Conservation (phyloP, 2,888 invertebrate species). For the Limnephilus auricula region DNA sequence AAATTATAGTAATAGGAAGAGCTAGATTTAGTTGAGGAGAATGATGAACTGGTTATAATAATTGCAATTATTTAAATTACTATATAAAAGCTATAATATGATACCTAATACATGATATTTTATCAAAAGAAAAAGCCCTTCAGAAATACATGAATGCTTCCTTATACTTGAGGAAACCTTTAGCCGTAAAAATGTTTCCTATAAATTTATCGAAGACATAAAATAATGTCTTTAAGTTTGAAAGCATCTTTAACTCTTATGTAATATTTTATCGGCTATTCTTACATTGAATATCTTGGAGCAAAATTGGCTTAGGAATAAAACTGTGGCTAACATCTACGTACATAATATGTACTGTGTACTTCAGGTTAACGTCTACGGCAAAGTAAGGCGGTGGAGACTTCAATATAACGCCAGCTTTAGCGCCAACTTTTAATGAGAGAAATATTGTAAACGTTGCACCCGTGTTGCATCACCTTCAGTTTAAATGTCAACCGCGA, state of each 20-base stretch:
- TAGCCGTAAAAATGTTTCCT: not conserved
- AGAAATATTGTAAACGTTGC: not conserved
- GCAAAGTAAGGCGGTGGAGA: not conserved
- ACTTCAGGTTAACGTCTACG: not conserved
- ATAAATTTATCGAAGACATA: not conserved
- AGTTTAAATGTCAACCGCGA: not conserved
- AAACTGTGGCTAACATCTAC: not conserved
- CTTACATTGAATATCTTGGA: not conserved
- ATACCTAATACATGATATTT: no score
- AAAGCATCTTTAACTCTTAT: not conserved
- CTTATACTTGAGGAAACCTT: not conserved
- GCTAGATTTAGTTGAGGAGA: no score
- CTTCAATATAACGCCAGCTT: not conserved
- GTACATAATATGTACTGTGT: no score
- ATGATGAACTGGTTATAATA: not conserved
- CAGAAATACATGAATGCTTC: not conserved
- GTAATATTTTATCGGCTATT: not conserved
- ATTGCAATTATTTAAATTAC: not conserved
- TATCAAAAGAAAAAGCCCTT: not conserved
- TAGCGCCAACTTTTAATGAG: not conserved
- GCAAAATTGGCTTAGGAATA: not conserved
- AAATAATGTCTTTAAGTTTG: not conserved
- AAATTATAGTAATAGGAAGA: no score
- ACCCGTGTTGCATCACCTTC: not conserved
- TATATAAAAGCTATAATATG: no score